phyloP scores from a whole-genome alignment of 2,888 invertebrate species.

The Chaetogeoica ovagalla region DNA sequence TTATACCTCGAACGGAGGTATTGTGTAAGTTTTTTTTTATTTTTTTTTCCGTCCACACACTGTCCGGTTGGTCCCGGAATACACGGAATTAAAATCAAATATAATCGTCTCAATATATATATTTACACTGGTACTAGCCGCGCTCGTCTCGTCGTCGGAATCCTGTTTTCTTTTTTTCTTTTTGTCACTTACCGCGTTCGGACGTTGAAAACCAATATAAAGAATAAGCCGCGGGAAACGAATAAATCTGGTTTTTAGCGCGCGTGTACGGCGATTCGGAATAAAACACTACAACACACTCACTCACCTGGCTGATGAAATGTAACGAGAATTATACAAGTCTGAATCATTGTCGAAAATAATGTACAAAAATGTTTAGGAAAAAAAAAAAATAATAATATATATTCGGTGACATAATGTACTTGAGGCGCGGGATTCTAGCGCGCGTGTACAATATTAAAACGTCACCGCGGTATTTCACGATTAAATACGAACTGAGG shows the following conservation, averaged over 20 bases:
- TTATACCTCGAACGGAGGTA: background rate
- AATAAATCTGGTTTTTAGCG: slow-evolving; percentile 41
- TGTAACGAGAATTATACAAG: background rate
- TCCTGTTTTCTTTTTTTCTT: slow-evolving; percentile 13
- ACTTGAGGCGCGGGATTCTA: background rate
- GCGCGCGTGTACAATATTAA: background rate
- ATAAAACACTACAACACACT: background rate
- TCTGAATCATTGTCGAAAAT: background rate
- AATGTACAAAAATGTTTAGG: too few relatives aligned
- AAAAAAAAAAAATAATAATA: too few relatives aligned
- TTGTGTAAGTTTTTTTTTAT: slow-evolving; percentile 1
- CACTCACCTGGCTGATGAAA: too few relatives aligned
- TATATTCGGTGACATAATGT: background rate
- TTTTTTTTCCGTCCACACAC: too few relatives aligned
- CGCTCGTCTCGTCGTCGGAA: background rate
- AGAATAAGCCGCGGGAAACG: slow-evolving; percentile 13
- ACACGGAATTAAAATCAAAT: slow-evolving; percentile 17
- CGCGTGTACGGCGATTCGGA: slow-evolving; percentile 15
- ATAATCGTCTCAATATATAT: slow-evolving; percentile 29
- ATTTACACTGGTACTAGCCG: slow-evolving; percentile 8
- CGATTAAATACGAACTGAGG: background rate
- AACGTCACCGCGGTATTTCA: too few relatives aligned
- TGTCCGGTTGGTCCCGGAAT: background rate
- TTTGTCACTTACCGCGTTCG: slow-evolving; percentile 32
- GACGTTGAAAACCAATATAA: slow-evolving; percentile 49